These are phyloP conservation scores for Spea hammondii DNA, from an alignment of 2,797 vertebrate genomes.

Conservation along the genomic window DNA sequence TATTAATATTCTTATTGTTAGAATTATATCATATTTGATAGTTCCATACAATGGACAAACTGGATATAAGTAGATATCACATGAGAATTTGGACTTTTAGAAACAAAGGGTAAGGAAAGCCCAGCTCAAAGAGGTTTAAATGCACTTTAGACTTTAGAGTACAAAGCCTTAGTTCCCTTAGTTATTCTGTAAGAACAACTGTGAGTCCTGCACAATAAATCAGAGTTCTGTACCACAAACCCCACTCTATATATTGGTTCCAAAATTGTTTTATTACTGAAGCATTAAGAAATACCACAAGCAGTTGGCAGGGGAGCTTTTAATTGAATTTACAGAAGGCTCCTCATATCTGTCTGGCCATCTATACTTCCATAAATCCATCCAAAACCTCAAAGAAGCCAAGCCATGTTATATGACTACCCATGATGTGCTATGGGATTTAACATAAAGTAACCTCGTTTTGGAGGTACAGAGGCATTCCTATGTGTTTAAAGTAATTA, in stretches of 20 bases:
- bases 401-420: constrained; percentile 2
- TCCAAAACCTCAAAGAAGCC: constrained; percentile 18
- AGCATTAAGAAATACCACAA: constrained; percentile 67
- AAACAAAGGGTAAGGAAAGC: no score
- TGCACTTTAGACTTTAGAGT: no score
- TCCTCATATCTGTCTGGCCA: constrained; percentile 54
- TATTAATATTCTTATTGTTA: no score
- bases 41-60: no score
- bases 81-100: no score
- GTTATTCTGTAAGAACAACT: constrained; percentile 51
- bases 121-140: no score
- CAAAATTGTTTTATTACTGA: constrained; percentile 63
- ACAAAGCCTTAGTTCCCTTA: no score
- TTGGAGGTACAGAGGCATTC: neutral
- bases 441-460: neutral
- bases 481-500: neutral
- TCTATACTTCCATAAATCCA: constrained; percentile 15
- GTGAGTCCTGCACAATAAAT: constrained; percentile 64
- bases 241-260: constrained; percentile 58
- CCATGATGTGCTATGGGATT: neutral
- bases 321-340: constrained; percentile 67
- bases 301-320: constrained; percentile 64
- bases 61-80: no score
- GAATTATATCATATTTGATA: no score
- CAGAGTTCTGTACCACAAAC: constrained; percentile 64